phyloP scores from a whole-genome alignment of 2,888 invertebrate genomes.

The Ophion ellenae region DNA sequence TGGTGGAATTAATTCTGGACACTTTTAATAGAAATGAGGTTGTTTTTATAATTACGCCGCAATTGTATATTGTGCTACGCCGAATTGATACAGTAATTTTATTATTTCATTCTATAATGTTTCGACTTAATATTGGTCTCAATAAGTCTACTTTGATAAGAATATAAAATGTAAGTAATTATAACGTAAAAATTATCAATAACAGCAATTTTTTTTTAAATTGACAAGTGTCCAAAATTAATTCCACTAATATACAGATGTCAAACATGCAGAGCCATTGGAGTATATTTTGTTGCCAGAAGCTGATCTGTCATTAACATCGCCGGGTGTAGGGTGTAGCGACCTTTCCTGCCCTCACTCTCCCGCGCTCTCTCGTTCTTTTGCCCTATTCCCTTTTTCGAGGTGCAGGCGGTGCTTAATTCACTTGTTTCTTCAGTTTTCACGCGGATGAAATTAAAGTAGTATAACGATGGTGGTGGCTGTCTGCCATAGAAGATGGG shows the following conservation, averaged over 20 bases:
- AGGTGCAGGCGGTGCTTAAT: slow-evolving; percentile 76
- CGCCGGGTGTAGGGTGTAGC: slow-evolving; percentile 44
- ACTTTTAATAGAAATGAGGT: no score
- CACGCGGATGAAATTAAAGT: slow-evolving; percentile 78
- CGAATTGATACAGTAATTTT: no score
- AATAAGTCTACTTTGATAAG: no score
- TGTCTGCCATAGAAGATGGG: slow-evolving; percentile 41
- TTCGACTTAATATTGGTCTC: no score
- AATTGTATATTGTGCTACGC: no score
- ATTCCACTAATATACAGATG: not conserved
- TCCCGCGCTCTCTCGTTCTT: not conserved
- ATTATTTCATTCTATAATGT: no score
- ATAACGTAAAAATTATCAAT: no score
- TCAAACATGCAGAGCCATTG: slow-evolving; percentile 17
- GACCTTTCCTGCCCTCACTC: slow-evolving; percentile 36
- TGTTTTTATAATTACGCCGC: no score
- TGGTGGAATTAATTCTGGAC: no score
- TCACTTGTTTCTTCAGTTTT: slow-evolving; percentile 84
- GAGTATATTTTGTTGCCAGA: slow-evolving; percentile 66
- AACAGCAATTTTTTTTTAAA: no score
- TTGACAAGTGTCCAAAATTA: not conserved
- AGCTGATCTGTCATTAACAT: slow-evolving; percentile 81
- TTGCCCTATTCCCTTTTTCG: not conserved
- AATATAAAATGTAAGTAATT: no score
- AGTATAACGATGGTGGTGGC: slow-evolving; percentile 57